Evolutionary conservation across 1,140 invertebrate species (phyloP), one percentile per base, ranked within the genome.

Genomic region (Dendroctonus ponderosae): DNA sequence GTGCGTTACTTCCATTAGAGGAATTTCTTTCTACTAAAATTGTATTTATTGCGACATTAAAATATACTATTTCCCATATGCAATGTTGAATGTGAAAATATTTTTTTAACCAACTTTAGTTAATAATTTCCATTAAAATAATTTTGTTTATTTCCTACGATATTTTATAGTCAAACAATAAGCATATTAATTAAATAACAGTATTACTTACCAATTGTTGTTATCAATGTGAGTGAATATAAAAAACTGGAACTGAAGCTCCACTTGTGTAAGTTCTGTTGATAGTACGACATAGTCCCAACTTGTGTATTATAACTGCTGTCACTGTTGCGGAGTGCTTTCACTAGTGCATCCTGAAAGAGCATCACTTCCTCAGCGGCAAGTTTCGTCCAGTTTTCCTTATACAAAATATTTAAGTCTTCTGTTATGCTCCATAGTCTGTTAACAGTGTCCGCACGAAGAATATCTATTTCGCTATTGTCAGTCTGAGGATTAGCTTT

Each of bases 211-310:
- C 95, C 95, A 73, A 97, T 97, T 54, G 94, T 98, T 5, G 95
- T 97, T 70, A 97, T 96, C 51, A 97, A 87, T 38, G 96, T 98
- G 51, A 98, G 83, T 12, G 94, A 96, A 80, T 98, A 99, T 11
- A 98, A 85, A 79, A 97, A 93, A 70, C 93, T 92, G 42, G 91
- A 90, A 53, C 93, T 90, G 78, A 96, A 95, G 44, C 89, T 92
- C 93, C 93, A 98, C 71, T 89, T 87, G 75, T 89, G 86, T 48
- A 82, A 80, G 67, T 82, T 82, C 68, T 80, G 78, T 61, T 71
- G 77, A 44, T 63, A 48, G 26, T 9, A n/a, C 7, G 12, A 75
- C 75, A 52, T 75, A 9, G 74, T 56, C 71, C 71, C 62, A 72
- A 71, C 72, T 7, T 52, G 56, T 37, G 52, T 46, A 46, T 50